Evolutionary conservation across 2,797 vertebrate species (phyloP).

Genomic region (Microchirus variegatus): DNA sequence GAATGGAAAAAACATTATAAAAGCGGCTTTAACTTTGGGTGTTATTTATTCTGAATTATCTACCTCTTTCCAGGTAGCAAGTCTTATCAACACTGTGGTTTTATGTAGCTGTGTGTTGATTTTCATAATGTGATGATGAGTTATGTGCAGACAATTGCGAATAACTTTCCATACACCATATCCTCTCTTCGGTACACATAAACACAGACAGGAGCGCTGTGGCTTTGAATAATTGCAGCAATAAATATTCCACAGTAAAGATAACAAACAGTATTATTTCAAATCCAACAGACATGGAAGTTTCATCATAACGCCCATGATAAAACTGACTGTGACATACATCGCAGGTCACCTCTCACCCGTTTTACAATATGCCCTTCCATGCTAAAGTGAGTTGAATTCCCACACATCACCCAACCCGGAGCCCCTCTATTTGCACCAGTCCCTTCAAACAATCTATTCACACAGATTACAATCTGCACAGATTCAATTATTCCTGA

Average conservation of each 20-base stretch:
- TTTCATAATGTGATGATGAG: slow-evolving; percentile 76
- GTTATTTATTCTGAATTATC: slow-evolving; percentile 35
- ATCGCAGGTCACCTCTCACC: slow-evolving; percentile 57
- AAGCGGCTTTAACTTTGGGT: slow-evolving; percentile 58
- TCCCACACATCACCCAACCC: slow-evolving; percentile 46
- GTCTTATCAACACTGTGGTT: slow-evolving; percentile 41
- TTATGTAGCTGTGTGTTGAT: slow-evolving; percentile 61
- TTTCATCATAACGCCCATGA: slow-evolving; percentile 66
- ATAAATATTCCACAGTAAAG: slow-evolving; percentile 72
- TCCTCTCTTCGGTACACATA: slow-evolving; percentile 54
- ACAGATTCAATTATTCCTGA: slow-evolving; percentile 79
- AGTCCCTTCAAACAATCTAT: slow-evolving; percentile 62
- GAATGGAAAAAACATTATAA: slow-evolving; percentile 69
- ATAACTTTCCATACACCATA: slow-evolving; percentile 59
- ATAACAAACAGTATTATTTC: slow-evolving; percentile 65
- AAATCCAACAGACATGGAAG: slow-evolving; percentile 55
- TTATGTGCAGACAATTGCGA: slow-evolving; percentile 70
- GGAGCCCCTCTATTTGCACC: slow-evolving; percentile 14
- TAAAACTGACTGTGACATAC: slow-evolving; percentile 75
- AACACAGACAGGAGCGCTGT: slow-evolving; percentile 51
- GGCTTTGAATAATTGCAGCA: slow-evolving; percentile 72
- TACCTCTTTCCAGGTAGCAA: slow-evolving; percentile 35
- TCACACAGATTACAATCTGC: slow-evolving; percentile 75
- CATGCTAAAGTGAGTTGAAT: slow-evolving; percentile 62
- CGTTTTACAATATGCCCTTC: slow-evolving; percentile 69